Percentiles rank a stretch among this genome's conserved stretches.
phyloP scores from a whole-genome alignment of 2,797 vertebrate genomes.

The Apodemus agrarius region DNA sequence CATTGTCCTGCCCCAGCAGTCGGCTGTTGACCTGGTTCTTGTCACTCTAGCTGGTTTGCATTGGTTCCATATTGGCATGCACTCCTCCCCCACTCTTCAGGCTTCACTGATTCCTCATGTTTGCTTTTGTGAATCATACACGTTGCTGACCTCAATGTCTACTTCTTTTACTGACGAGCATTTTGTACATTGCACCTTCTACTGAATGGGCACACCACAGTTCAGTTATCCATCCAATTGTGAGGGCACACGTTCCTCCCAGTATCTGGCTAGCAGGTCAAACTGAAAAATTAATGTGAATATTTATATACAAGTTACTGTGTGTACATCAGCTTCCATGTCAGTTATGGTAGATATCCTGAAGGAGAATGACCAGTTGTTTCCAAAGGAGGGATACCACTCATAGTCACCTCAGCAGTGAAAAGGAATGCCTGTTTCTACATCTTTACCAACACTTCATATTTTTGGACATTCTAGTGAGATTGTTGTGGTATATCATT shows the following conservation, averaged over 20 bases:
- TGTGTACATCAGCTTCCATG: neutral
- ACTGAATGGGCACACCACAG: neutral
- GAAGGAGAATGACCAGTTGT: neutral
- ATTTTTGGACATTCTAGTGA: neutral
- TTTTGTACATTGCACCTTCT: neutral
- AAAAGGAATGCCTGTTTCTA: neutral
- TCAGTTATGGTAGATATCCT: neutral
- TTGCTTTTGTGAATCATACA: neutral
- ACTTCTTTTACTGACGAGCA: neutral
- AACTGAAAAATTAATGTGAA: neutral
- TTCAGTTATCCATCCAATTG: neutral
- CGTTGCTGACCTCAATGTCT: neutral
- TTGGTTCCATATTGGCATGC: neutral
- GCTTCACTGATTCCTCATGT: neutral
- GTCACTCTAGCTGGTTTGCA: neutral
- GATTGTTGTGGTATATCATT: neutral
- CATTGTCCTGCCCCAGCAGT: neutral
- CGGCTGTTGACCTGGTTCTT: neutral
- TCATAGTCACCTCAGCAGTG: neutral
- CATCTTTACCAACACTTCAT: neutral
- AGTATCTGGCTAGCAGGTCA: neutral
- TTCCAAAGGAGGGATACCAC: neutral
- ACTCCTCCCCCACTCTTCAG: neutral
- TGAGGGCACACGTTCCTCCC: neutral
- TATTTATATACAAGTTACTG: neutral